Conservation (phyloP, 2,113 vertebrate species). For the Seriola aureovittata region DNA sequence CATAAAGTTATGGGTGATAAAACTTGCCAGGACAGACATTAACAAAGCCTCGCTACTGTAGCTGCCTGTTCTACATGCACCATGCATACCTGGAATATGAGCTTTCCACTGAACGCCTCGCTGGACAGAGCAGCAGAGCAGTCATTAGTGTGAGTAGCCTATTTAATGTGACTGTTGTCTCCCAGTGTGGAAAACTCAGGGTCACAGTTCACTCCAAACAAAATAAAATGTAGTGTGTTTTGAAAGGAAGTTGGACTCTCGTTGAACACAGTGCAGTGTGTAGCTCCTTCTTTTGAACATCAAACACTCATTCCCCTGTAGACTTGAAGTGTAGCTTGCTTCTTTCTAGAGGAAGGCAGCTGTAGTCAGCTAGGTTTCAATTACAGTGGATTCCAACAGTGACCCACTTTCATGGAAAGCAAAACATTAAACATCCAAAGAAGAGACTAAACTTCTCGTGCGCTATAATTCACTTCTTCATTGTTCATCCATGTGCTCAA, state of each 20-base stretch:
- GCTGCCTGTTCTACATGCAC: neutral
- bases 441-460: neutral
- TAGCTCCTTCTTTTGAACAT: neutral
- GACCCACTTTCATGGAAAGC: neutral
- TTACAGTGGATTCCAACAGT: neutral
- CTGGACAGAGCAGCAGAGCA: constrained; percentile 14
- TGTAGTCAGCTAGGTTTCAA: constrained; percentile 5
- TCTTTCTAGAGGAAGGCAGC: neutral
- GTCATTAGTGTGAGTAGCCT: constrained; percentile 17
- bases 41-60: neutral
- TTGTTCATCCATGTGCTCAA: neutral
- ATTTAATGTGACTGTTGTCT: neutral
- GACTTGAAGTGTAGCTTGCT: neutral
- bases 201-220: neutral
- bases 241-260: neutral
- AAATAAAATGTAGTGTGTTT: constrained; percentile 12
- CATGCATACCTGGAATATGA: constrained; percentile 5
- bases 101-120: constrained; percentile 17
- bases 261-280: neutral
- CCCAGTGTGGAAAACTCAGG: neutral
- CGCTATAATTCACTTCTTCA: neutral
- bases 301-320: neutral
- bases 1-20: constrained; percentile 34
- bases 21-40: neutral
- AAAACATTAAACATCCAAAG: neutral